These are phyloP conservation scores for Druon quercuslanigerum DNA, from an alignment of 1,140 invertebrate genomes.

Conservation along the genomic window DNA sequence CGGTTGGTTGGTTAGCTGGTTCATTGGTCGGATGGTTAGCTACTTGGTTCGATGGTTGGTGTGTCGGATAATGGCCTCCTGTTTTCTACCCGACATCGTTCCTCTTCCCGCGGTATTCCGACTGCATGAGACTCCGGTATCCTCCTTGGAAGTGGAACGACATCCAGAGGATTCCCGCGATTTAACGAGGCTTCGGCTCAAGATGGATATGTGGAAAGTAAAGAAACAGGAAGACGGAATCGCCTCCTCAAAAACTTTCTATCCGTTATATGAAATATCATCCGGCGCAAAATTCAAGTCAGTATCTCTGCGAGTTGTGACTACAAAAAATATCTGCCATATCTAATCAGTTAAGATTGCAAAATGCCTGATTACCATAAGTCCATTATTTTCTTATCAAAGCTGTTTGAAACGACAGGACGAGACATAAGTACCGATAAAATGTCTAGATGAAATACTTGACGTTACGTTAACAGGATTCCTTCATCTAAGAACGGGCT, in stretches of 20 bases:
- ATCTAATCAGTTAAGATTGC: too few species aligned
- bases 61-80: constrained; percentile 55
- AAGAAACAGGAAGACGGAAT: not conserved
- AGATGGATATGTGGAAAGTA: constrained; percentile 1
- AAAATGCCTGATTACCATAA: too few species aligned
- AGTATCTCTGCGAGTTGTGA: not conserved
- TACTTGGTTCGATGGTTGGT: constrained; percentile 45
- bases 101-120: constrained; percentile 15
- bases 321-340: too few species aligned
- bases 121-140: constrained; percentile 37
- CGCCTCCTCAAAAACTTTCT: not conserved
- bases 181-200: constrained; percentile 43
- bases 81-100: constrained; percentile 40
- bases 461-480: constrained; percentile 6
- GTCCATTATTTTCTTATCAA: too few species aligned
- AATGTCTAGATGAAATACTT: constrained; percentile 3
- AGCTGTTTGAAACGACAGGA: not conserved
- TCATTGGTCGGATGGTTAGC: constrained; percentile 39
- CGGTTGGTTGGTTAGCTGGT: constrained; percentile 39
- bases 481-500: not conserved
- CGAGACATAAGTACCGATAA: not conserved
- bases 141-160: constrained; percentile 42
- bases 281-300: not conserved
- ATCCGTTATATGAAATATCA: not conserved
- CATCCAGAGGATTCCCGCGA: constrained; percentile 39